Evolutionary conservation across 1,140 invertebrate species (phyloP), one percentile per base, ranked within the genome.

Genomic region (Aethina tumida): DNA sequence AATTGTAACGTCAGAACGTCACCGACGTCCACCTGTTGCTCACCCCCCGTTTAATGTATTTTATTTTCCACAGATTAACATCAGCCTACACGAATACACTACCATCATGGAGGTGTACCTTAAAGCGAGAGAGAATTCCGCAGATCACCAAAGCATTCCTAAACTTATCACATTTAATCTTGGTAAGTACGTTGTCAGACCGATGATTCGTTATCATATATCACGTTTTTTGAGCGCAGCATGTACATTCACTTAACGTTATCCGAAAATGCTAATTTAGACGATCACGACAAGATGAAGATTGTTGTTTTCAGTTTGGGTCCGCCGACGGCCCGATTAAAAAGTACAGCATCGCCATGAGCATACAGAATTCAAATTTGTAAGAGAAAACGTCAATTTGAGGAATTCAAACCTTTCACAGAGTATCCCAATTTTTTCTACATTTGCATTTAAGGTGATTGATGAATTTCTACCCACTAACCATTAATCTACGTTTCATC

Each of bases 1-100:
- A 20, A 16, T 6, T 41, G 6, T 29, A 30, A 12, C 15, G 8
- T 34, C 25, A 36, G 34, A 16, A 38, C 38, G 16, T 35, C 30
- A 33, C 41, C 12, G 5, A 4, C 18, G 32, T 35, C 33, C 46
- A 48, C 46, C 39, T 48, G 46, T 48, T 48, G 46, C 42, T 40
- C 29, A 28, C 18, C 26, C 8, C 10, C 10, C 14, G 8, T 34
- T 17, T 4, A 36, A n/a, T n/a, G n/a, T n/a, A n/a, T n/a, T n/a
- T n/a, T n/a, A n/a, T 37, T 47, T 29, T 39, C 18, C 39, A 24
- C 51, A 59, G 57, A 52, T 56, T 28, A 59, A 59, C 41, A 53
- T 59, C 14, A 59, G 57, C 38, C 47, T 56, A 43, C 47, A 58
- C 25, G 57, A 59, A 35, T 59, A 59, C 33, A 49, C 49, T 10